Conservation (phyloP, 37 sponge, comb jelly and placozoan genomes). For the Ianthella basta region DNA sequence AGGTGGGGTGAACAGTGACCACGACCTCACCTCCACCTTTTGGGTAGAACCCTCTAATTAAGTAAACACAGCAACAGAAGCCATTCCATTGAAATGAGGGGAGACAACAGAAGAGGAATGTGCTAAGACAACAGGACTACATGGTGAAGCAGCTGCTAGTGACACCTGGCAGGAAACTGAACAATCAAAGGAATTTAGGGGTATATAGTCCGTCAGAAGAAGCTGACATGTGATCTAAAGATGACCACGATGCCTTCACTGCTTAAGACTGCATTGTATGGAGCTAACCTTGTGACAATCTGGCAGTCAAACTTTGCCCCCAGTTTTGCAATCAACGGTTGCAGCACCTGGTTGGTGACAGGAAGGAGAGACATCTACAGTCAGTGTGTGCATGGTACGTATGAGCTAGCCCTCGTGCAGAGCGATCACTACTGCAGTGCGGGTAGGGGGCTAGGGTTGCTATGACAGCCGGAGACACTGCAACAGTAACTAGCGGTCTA, state of each 20-base stretch:
- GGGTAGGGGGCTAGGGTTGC: not conserved
- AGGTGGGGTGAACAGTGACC: slow-evolving; percentile 45
- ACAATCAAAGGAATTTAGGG: too few relatives aligned
- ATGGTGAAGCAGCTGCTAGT: too few relatives aligned
- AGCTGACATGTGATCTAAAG: not conserved
- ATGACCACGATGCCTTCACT: not conserved
- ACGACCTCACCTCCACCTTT: slow-evolving; percentile 89
- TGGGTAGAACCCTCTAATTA: slow-evolving; percentile 90
- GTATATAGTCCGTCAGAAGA: too few relatives aligned
- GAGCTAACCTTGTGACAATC: slow-evolving; percentile 51
- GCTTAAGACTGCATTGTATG: not conserved
- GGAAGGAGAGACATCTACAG: too few relatives aligned
- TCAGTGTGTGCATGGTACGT: too few relatives aligned
- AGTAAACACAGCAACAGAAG: not conserved
- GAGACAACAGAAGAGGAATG: too few relatives aligned
- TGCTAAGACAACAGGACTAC: too few relatives aligned
- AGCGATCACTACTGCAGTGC: not conserved
- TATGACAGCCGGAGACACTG: not conserved
- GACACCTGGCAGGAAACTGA: too few relatives aligned
- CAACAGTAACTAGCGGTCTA: too few relatives aligned
- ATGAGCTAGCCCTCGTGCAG: not conserved
- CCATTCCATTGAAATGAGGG: too few relatives aligned
- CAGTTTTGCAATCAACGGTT: slow-evolving; percentile 54
- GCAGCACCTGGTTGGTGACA: slow-evolving; percentile 47
- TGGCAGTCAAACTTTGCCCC: slow-evolving; percentile 71